Evolutionary conservation across 2,113 vertebrate genomes (phyloP), one percentile per base, ranked within the genome.

Genomic region (Bettongia penicillata): DNA sequence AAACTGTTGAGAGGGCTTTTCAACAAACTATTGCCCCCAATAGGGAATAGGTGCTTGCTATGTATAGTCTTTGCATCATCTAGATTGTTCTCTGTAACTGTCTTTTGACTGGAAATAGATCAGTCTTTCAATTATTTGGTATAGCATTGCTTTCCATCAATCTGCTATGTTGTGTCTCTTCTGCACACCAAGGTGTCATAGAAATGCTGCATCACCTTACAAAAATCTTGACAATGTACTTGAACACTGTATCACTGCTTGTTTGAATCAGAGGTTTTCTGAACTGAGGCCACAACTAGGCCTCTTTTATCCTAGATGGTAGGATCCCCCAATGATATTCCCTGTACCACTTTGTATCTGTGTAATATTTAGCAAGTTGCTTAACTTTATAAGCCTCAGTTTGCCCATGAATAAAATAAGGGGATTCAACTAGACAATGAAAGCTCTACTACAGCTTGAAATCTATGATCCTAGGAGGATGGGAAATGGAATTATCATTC

Each of bases 401-500:
- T 51, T 53, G 23, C 23, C 24, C 24, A 24, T 55, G 25, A 26
- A 55, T 8, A 55, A 55, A 26, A 55, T 9, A 25, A 55, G 26
- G 25, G 53, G 25, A 55, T 55, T 55, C 48, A 48, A 48, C 48
- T 48, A 48, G 48, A 48, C 48, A 48, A 48, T 48, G 48, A 48
- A 48, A 48, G 48, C 2, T 48, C 48, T 48, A 48, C 48, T 3
- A 48, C 48, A 48, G 48, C 48, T 48, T 48, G 48, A 48, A 48
- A 48, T 48, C 48, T 48, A 55, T 93, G 92, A 53, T 61, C 57
- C 92, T 97, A 48, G 48, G 48, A 48, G 48, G 48, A 48, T 48
- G 3, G 48, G 48, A 48, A 48, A 48, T 3, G 48, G 48, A 48
- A 48, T 48, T 48, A 48, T 2, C 48, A 48, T 48, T 48, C 48